Base-by-base conservation (phyloP, 2,888 invertebrate species). In the Eristalinus sepulchralis region DNA sequence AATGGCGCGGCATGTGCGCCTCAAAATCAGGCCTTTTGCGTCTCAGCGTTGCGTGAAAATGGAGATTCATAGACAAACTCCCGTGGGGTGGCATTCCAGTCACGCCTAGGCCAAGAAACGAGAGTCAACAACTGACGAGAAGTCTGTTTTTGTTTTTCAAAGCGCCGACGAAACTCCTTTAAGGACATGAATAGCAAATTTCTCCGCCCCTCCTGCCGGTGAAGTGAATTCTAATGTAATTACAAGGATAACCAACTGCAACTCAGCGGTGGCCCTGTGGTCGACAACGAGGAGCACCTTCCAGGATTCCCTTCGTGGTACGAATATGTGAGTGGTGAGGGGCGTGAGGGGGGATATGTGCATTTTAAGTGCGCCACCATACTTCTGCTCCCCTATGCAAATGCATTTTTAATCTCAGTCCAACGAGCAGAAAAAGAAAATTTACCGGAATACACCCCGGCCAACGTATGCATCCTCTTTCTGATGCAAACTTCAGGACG, bases 321-420 rank as follows among this genome's bases (percentile, higher is more conserved):
- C 53, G 22, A 27, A n/a, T n/a, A n/a, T n/a, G n/a, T n/a, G n/a
- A n/a, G n/a, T n/a, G 36, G 20, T 2, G n/a, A n/a, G 36, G 13
- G n/a, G n/a, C 13, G 2, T 5, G 13, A 39, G 47, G n/a, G 17
- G 17, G 47, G 17, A 47, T 47, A 47, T 39, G 72, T 60, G 53
- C 39, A 72, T 79, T 79, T 64, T 53, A 36, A 78, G 36, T 71
- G 57, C 34, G 27, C 55, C 34, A 33, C 55, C 62, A 60, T 34
- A 22, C 55, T 20, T 10, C 64, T 33, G 11, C 63, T 71, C 47
- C 11, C 10, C n/a, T 10, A 64, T 79, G 72, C 72, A 79, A 79
- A 79, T 79, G 72, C 13, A 64, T 60, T 72, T 79, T 59, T 66
- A 72, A 72, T 79, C 59, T 64, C 8, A 3, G 22, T 20, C 53